Conservation (phyloP, 2,888 invertebrate species). For the Flexamia atlantica region DNA sequence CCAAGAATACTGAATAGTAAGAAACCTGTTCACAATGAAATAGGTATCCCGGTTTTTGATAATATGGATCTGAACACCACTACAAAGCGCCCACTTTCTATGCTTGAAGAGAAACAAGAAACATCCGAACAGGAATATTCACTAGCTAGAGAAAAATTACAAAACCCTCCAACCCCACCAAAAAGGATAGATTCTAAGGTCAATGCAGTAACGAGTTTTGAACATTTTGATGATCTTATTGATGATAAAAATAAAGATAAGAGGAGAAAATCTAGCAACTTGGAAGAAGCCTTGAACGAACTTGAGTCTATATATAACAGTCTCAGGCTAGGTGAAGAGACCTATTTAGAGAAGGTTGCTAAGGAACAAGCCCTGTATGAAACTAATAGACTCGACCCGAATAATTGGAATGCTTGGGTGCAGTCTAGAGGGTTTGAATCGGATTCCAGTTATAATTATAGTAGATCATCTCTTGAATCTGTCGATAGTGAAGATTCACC, state of each 20-base stretch:
- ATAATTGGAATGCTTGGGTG: constrained; percentile 60
- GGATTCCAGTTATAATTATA: constrained; percentile 60
- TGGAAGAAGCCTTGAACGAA: constrained; percentile 93
- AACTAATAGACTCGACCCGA: constrained; percentile 52
- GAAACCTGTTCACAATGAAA: constrained; percentile 53
- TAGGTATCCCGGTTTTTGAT: constrained; percentile 56
- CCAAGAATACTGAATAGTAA: constrained; percentile 22
- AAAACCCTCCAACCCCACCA: constrained; percentile 71
- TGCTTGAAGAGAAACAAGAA: constrained; percentile 71
- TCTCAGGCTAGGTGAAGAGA: constrained; percentile 89
- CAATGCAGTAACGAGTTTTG: constrained; percentile 67
- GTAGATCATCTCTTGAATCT: constrained; percentile 56
- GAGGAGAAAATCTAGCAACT: constrained; percentile 82
- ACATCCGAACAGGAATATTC: constrained; percentile 53
- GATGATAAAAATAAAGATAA: constrained; percentile 56
- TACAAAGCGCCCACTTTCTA: constrained; percentile 70
- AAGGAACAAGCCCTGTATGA: constrained; percentile 32
- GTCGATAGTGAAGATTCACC: constrained; percentile 53
- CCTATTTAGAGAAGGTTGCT: constrained; percentile 78
- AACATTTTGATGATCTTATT: constrained; percentile 54
- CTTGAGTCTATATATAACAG: constrained; percentile 95
- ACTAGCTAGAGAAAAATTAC: constrained; percentile 38
- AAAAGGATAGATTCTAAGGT: constrained; percentile 72
- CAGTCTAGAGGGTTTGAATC: constrained; percentile 79
- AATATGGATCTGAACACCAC: constrained; percentile 13